Base-by-base conservation (phyloP, 2,888 invertebrate species). In the Prosopocoilus inquinatus region DNA sequence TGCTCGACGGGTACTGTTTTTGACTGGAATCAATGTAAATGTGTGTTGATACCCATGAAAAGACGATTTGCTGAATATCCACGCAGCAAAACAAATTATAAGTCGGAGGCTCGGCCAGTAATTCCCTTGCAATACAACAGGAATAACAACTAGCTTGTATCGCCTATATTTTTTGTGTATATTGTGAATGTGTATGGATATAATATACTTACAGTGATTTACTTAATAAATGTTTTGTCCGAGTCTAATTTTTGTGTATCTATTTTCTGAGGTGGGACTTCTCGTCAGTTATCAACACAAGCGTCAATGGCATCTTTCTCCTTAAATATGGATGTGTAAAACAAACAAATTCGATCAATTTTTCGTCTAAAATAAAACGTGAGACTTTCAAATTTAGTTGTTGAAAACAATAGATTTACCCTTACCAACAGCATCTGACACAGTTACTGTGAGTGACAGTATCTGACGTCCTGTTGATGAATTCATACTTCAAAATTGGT, bases 1-100 rank as follows among this genome's bases (percentile, higher is more conserved):
- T 89, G 88, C 72, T 81, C 83, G 16, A 83, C 85, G 2, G 86
- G 86, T 43, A 81, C 77, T 51, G 76, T 75, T 60, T 87, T 83
- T 69, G 84, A 88, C 69, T 78, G 79, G 50, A 75, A 76, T 36
- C 74, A 78, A 58, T 86, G 85, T 77, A 78, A 76, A 78, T 85
- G 81, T 72, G 74, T 74, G 57, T 60, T 64, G 51, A 66, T 62
- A 36, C 67, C 69, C 11, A 41, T 67, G 33, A 59, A 64, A 50
- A 55, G 69, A 52, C 55, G 69, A 53, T 62, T 55, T 47, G 63
- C 54, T 2, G 58, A 61, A 33, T 47, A 43, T 1, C 47, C 36
- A 43, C 9, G 28, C 8, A 53, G 55, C 33, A 28, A 7, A 28
- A 28, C 13, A 12, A 28, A n/a, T 13, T 39, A 53, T 8, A 41